A percentile compares a stretch with the other conserved stretches of the same genome.
Evolutionary conservation across 2,113 vertebrate genomes (phyloP).

Genomic region (Microcebus tavaratra): DNA sequence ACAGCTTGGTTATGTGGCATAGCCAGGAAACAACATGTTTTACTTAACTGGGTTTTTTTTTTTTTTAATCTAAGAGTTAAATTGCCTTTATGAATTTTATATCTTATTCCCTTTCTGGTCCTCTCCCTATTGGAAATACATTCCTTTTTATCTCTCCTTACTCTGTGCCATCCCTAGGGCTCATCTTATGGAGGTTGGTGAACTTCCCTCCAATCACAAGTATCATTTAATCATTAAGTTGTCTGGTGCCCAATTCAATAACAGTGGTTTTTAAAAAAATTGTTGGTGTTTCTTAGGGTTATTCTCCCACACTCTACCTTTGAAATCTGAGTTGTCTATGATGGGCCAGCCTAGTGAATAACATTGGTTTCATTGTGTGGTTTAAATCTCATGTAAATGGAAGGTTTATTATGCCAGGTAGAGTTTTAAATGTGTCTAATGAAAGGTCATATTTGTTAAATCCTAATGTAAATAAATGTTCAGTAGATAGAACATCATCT

Average conservation of each 20-base stretch:
- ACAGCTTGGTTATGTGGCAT: neutral
- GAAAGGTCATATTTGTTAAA: constrained; percentile 29
- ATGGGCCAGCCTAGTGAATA: neutral
- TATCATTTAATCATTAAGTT: constrained; percentile 23
- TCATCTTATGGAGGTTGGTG: neutral
- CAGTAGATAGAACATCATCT: neutral
- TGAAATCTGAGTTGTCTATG: constrained; percentile 2
- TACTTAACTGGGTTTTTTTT: neutral
- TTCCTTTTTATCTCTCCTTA: neutral
- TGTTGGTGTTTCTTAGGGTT: neutral
- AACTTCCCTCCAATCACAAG: neutral
- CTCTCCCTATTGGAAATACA: neutral
- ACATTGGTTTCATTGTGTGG: neutral
- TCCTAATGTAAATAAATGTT: neutral
- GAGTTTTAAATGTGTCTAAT: neutral
- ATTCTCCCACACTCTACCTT: neutral
- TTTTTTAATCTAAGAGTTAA: neutral
- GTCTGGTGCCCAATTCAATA: neutral
- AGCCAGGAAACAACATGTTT: neutral
- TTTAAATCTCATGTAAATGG: neutral
- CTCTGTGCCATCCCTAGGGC: neutral
- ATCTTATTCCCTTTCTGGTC: neutral
- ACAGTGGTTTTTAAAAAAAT: neutral
- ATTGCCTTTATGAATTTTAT: neutral
- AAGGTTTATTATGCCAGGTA: neutral